Conservation (phyloP, 1,140 invertebrate species). For the Zaprionus kolodkinae region DNA sequence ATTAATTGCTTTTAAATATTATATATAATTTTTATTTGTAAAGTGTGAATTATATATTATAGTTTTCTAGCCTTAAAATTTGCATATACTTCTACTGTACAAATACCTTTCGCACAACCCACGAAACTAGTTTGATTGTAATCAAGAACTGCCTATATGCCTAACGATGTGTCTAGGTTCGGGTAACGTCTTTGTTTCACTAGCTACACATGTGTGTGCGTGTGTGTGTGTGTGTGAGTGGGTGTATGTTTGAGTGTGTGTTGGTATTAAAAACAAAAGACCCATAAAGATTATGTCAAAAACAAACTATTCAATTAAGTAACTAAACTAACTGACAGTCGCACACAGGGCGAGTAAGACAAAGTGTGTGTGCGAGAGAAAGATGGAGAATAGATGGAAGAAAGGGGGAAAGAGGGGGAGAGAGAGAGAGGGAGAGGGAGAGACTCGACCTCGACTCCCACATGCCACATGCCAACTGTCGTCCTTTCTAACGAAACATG, state of each 20-base stretch:
- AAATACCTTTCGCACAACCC: conserved; percentile 51
- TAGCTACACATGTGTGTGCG: conserved; percentile 13
- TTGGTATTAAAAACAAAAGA: conserved; percentile 76
- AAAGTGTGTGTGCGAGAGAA: conserved; percentile 13
- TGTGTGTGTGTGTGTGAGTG: conserved; percentile 9
- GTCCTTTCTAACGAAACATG: conserved; percentile 42
- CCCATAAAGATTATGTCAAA: conserved; percentile 82
- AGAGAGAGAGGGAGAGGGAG: neutral
- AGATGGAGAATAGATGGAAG: neutral
- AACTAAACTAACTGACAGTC: conserved; percentile 80
- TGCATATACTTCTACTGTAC: neutral
- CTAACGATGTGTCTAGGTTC: conserved; percentile 65
- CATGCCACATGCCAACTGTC: conserved; percentile 68
- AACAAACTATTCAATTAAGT: conserved; percentile 83
- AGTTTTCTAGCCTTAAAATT: neutral
- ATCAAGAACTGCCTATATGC: conserved; percentile 65
- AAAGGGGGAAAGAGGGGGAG: too few relatives aligned
- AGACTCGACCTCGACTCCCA: conserved; percentile 37
- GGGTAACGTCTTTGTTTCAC: conserved; percentile 63
- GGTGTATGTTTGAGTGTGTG: conserved; percentile 41
- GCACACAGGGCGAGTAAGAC: conserved; percentile 31
- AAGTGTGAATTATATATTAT: too few relatives aligned
- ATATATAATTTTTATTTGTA: too few relatives aligned
- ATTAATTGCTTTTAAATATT: too few relatives aligned
- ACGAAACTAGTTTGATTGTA: conserved; percentile 56